Evolutionary conservation across 23 tunicate genomes (phyloP), one percentile per base, ranked within the genome.

Genomic region (Halocynthia roretzi): DNA sequence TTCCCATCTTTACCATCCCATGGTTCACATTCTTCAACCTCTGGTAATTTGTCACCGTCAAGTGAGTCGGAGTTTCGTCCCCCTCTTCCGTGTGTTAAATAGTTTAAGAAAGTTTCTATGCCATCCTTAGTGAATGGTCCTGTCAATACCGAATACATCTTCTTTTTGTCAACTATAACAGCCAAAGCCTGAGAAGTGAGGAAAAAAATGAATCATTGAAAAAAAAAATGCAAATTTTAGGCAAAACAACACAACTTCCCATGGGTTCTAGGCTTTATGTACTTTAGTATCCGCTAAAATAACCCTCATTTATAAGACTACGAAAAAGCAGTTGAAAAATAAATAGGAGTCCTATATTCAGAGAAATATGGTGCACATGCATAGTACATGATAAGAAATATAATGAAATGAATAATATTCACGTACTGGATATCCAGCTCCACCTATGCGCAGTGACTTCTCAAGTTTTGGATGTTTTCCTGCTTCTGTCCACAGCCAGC

Each of bases 1-100:
- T 82, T 87, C 10, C 95, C 92, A 52, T 92, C 98, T 68, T 92
- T 82, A 7, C 98, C 98, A 56, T 92, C 98, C 98, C 98, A 92
- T 11, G 87, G 85, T 60, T 86, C 92, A 19, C 65, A 54, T 20
- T 82, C 83, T 50, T 54, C 68, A 12, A 92, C 51, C 56, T 86
- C 91, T 40, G 98, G 98, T 20, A 83, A 18, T 77, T 85, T 85
- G 7, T 66, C 90, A 23, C 62, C 76, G n/a, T 81, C 80, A 8
- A 92, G 78, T 17, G 87, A 73, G 61, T 80, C 74, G 7, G 98
- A 81, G 71, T 86, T 92, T 63, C 74, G 44, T 22, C 80, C 75
- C 6, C 86, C 84, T 19, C 88, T 82, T 10, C 98, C 98, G 75
- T 85, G 86, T 10, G 98, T 83, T 23, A 92, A 67, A 10, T 77